Percentiles rank a stretch among this genome's conserved stretches.
Conservation (phyloP, 2,113 vertebrate genomes). For the Mustelus asterias region DNA sequence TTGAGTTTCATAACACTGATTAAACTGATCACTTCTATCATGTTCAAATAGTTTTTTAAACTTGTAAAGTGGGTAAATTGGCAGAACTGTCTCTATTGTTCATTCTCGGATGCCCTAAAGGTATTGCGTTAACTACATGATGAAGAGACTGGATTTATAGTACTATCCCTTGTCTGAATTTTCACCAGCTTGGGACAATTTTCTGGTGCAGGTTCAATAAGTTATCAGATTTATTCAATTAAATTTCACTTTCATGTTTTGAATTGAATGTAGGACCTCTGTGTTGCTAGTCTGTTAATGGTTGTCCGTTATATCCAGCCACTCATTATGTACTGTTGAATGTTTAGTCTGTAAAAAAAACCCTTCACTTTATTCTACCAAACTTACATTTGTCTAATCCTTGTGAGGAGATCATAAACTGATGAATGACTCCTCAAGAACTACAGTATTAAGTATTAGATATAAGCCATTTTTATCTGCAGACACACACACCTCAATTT, state of each 20-base stretch:
- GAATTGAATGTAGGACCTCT: not conserved
- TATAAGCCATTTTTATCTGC: not conserved
- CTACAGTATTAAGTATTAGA: not conserved
- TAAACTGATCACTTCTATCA: too few relatives aligned
- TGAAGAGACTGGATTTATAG: not conserved
- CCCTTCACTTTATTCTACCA: not conserved
- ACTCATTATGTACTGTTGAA: not conserved
- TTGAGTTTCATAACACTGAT: too few relatives aligned
- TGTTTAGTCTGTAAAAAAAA: not conserved
- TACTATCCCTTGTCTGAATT: not conserved
- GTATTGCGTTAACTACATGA: too few relatives aligned
- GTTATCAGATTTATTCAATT: not conserved
- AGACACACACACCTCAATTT: not conserved
- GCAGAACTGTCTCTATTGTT: too few relatives aligned
- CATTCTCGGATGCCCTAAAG: too few relatives aligned
- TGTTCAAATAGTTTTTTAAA: too few relatives aligned
- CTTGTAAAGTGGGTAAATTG: too few relatives aligned
- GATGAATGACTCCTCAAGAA: not conserved
- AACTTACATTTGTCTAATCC: not conserved
- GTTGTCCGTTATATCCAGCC: not conserved
- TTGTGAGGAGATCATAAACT: not conserved
- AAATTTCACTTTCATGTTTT: not conserved
- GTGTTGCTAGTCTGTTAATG: not conserved
- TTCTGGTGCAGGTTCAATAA: not conserved
- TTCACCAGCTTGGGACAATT: not conserved